phyloP scores from a whole-genome alignment of 1,140 invertebrate genomes.

The Seison nebaliae region DNA sequence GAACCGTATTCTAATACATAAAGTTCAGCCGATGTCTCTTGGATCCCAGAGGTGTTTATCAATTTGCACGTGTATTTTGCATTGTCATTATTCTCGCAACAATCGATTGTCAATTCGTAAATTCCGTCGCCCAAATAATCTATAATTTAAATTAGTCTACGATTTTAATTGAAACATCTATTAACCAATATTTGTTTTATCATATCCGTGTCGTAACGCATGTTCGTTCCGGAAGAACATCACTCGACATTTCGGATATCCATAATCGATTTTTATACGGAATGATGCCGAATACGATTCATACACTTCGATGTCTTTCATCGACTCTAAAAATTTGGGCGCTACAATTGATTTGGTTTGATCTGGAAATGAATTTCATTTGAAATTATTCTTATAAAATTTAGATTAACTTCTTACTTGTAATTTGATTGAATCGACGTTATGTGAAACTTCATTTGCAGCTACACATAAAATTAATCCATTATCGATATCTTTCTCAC shows the following conservation, averaged over 20 bases:
- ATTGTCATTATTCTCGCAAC: constrained; percentile 1
- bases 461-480: constrained; percentile 1
- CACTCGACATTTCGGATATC: constrained; percentile 3
- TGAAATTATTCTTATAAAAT: not conserved
- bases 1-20: constrained; percentile 4
- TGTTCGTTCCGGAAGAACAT: constrained; percentile 1
- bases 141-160: not conserved
- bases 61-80: not conserved
- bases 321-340: not conserved
- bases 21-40: not conserved
- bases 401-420: not conserved
- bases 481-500: not conserved
- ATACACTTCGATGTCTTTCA: not conserved
- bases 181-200: not conserved
- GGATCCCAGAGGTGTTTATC: not conserved
- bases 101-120: not conserved
- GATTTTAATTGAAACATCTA: not conserved
- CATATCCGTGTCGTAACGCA: not conserved
- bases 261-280: not conserved
- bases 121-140: constrained; percentile 3
- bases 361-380: not conserved
- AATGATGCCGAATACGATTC: constrained; percentile 1
- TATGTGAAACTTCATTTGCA: constrained; percentile 3
- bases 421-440: not conserved
- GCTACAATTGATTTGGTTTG: not conserved